These are phyloP conservation scores for Buphagus erythrorhynchus DNA, from an alignment of 2,797 vertebrate species.

Conservation along the genomic window DNA sequence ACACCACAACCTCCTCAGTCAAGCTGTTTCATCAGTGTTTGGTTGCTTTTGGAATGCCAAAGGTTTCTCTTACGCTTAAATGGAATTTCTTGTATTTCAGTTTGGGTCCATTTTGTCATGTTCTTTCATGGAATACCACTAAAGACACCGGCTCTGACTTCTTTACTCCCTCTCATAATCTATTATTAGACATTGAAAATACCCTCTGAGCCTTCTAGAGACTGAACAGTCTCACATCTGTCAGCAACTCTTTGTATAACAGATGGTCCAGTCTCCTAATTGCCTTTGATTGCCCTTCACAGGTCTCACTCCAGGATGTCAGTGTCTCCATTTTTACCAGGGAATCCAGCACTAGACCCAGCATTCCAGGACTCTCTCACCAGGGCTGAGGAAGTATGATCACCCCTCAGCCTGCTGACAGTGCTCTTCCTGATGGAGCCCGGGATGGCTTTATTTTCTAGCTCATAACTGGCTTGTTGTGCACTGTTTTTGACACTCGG, in stretches of 20 bases:
- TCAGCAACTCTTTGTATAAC: background rate
- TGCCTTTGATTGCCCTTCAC: background rate
- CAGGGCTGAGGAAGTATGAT: background rate
- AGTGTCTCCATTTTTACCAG: background rate
- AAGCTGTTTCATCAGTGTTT: background rate
- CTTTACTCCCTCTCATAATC: background rate
- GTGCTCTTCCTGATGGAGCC: background rate
- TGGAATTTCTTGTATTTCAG: background rate
- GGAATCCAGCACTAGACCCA: background rate
- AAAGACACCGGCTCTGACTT: background rate
- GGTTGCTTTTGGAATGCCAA: background rate
- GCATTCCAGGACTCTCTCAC: background rate
- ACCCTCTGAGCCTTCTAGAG: background rate
- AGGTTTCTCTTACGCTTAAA: background rate
- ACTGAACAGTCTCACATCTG: background rate
- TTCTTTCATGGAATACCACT: background rate
- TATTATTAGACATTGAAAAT: background rate
- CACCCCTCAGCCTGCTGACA: background rate
- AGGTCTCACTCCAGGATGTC: background rate
- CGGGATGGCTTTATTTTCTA: background rate
- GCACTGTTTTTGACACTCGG: fast-evolving
- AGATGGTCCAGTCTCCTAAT: background rate
- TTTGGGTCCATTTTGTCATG: background rate
- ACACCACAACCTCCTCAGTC: background rate
- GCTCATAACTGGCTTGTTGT: background rate